Percentiles rank a stretch among this genome's conserved stretches.
Evolutionary conservation across 1,140 invertebrate species (phyloP).

Genomic region (Scaptomyza pallida): DNA sequence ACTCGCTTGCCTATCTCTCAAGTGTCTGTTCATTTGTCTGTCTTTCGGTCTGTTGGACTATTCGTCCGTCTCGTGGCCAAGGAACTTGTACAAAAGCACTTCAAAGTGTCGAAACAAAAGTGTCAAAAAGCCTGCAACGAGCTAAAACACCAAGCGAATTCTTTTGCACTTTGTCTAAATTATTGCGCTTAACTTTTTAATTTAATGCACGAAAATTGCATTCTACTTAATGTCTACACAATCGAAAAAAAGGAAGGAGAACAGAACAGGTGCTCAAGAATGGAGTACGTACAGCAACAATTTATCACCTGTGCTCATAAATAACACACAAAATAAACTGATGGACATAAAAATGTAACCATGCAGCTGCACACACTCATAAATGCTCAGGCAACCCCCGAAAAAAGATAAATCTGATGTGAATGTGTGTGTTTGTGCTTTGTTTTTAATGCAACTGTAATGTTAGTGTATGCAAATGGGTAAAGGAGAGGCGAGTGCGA

Average conservation of each 20-base stretch:
- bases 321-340: constrained; percentile 65
- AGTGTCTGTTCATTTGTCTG: constrained; percentile 54
- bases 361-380: constrained; percentile 38
- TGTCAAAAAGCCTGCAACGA: constrained; percentile 66
- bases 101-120: constrained; percentile 80
- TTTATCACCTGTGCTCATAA: constrained; percentile 73
- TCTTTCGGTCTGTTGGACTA: too few relatives aligned
- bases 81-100: constrained; percentile 65
- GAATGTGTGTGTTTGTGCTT: constrained; percentile 41
- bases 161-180: constrained; percentile 58
- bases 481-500: constrained; percentile 5
- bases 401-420: constrained; percentile 18
- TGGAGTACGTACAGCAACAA: constrained; percentile 26
- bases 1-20: constrained; percentile 51
- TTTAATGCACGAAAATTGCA: constrained; percentile 70
- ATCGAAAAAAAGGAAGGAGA: constrained; percentile 20
- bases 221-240: constrained; percentile 2
- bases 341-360: constrained; percentile 56
- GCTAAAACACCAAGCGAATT: constrained; percentile 39
- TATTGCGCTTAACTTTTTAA: constrained; percentile 58
- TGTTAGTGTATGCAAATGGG: constrained; percentile 72
- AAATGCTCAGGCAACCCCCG: constrained; percentile 28
- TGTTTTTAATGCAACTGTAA: constrained; percentile 79
- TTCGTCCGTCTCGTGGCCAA: background rate
- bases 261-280: constrained; percentile 7